Evolutionary conservation across 2,888 invertebrate genomes (phyloP).

Genomic region (Lomographa bimaculata): DNA sequence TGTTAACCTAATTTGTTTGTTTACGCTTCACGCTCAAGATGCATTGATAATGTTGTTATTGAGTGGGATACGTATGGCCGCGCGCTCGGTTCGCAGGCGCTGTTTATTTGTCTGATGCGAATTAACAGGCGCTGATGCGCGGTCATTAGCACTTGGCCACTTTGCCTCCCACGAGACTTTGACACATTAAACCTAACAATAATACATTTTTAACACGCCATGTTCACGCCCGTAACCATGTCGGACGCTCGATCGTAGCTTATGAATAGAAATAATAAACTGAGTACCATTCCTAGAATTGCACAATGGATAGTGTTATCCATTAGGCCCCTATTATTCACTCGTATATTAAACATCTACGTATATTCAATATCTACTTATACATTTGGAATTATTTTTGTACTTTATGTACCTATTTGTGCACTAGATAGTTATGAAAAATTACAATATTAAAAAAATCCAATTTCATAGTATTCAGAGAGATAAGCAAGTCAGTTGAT

Average conservation of each 20-base stretch:
- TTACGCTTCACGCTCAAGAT: conserved; percentile 26
- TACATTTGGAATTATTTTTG: too few relatives aligned
- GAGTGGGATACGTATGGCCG: conserved; percentile 8
- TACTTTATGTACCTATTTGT: too few relatives aligned
- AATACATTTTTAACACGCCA: conserved; percentile 26
- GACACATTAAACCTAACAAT: conserved; percentile 34
- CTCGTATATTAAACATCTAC: too few relatives aligned
- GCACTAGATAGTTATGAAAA: too few relatives aligned
- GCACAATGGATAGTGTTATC: conserved; percentile 21
- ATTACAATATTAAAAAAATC: too few relatives aligned
- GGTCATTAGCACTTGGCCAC: conserved; percentile 59
- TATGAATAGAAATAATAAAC: conserved; percentile 25
- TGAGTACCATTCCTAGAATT: conserved; percentile 24
- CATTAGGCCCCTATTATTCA: too few relatives aligned
- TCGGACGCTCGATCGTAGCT: conserved; percentile 22
- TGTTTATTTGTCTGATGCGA: conserved; percentile 38
- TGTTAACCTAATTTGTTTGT: conserved; percentile 21
- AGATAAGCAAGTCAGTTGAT: too few relatives aligned
- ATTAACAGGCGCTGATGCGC: conserved; percentile 42
- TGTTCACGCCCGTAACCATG: conserved; percentile 26
- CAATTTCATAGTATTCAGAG: too few relatives aligned
- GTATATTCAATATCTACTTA: too few relatives aligned
- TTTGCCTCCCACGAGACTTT: conserved; percentile 53
- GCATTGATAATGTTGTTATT: conserved; percentile 21
- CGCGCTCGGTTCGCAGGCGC: conserved; percentile 13